A percentile compares a stretch with the other conserved stretches of the same genome.
phyloP scores from a whole-genome alignment of 2,888 invertebrate genomes.

The Ceraclea dissimilis region DNA sequence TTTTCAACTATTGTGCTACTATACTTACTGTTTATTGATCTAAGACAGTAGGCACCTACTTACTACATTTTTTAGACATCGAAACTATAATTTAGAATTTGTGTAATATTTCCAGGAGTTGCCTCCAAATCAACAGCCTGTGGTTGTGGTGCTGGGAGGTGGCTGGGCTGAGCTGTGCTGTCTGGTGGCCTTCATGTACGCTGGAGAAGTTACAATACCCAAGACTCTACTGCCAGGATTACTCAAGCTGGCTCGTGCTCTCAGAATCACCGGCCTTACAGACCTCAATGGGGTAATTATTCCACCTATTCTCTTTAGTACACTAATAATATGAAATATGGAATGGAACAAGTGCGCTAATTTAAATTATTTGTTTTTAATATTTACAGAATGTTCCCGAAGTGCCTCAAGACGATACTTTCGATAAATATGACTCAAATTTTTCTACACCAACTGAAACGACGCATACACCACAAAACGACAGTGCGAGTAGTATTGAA shows the following conservation, averaged over 20 bases:
- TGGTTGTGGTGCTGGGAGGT: conserved; percentile 65
- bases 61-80: no score
- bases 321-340: no score
- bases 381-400: conserved; percentile 30
- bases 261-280: conserved; percentile 76
- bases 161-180: conserved; percentile 64
- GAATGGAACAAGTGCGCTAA: no score
- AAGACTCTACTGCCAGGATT: conserved; percentile 70
- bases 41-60: no score
- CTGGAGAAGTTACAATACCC: conserved; percentile 79
- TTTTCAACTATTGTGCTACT: no score
- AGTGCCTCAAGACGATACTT: conserved; percentile 23
- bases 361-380: no score
- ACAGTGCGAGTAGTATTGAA: conserved; percentile 22
- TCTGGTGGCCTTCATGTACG: conserved; percentile 80
- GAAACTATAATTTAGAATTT: no score
- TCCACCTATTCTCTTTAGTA: no score
- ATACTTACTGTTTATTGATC: no score
- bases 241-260: conserved; percentile 67
- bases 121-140: conserved; percentile 60
- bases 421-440: conserved; percentile 23
- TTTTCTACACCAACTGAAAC: conserved; percentile 20
- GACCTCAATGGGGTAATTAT: conserved; percentile 65
- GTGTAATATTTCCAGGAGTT: no score
- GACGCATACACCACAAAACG: conserved; percentile 23